Evolutionary conservation across 2,888 invertebrate species (phyloP).

Genomic region (Zelleria hepariella): DNA sequence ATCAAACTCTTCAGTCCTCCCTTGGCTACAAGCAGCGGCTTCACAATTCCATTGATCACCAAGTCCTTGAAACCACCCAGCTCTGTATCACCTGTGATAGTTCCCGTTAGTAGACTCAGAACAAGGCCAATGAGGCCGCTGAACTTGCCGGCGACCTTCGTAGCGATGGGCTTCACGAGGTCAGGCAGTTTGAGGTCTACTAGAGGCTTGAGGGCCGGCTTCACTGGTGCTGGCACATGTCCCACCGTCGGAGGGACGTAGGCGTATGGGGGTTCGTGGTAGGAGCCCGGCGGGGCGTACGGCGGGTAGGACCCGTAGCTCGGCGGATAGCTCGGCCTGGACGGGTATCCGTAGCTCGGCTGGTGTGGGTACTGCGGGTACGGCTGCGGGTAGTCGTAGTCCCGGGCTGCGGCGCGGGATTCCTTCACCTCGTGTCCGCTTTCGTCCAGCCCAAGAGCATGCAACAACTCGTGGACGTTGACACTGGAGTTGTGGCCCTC

Average conservation of each 20-base stretch:
- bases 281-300: constrained; percentile 17
- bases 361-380: constrained; percentile 4
- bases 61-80: constrained; percentile 46
- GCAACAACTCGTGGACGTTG: constrained; percentile 27
- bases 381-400: constrained; percentile 11
- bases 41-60: constrained; percentile 48
- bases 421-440: constrained; percentile 18
- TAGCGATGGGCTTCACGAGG: constrained; percentile 37
- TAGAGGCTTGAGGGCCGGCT: constrained; percentile 24
- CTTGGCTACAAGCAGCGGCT: constrained; percentile 45
- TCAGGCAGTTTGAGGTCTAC: background rate
- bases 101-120: constrained; percentile 40
- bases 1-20: constrained; percentile 52
- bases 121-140: constrained; percentile 45
- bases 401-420: constrained; percentile 18
- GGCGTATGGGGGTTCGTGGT: constrained; percentile 5
- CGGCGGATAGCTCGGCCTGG: constrained; percentile 4
- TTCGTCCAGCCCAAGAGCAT: constrained; percentile 27
- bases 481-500: constrained; percentile 18
- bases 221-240: constrained; percentile 1
- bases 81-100: constrained; percentile 31
- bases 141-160: constrained; percentile 41
- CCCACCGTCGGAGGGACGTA: constrained; percentile 10
- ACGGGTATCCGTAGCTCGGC: background rate
- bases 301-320: constrained; percentile 9